Percentiles rank a stretch among this genome's conserved stretches.
Conservation (phyloP, 92 coral and sea anemone species). For the Palythoa heliodiscus region DNA sequence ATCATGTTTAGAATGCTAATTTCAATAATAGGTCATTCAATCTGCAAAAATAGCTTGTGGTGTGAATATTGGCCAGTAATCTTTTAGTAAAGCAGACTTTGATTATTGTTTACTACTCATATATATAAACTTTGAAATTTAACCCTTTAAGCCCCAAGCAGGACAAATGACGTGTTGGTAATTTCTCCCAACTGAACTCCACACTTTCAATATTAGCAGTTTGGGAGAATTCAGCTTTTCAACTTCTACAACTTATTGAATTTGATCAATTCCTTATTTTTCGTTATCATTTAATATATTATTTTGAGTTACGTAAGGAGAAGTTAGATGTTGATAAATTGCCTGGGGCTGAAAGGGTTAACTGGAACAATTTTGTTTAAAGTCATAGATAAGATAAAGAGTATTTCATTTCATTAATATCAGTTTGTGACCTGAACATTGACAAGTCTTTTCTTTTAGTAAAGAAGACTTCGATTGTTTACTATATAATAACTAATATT, state of each 20-base stretch:
- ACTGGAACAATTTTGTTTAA: background rate
- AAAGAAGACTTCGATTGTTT: background rate
- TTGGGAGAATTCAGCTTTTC: too few species aligned
- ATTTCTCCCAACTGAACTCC: too few species aligned
- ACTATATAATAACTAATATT: background rate
- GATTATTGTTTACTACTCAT: background rate
- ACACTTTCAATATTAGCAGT: too few species aligned
- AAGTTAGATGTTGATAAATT: too few species aligned
- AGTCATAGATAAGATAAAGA: background rate
- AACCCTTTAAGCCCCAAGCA: background rate
- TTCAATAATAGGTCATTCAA: background rate
- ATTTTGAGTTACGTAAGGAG: too few species aligned
- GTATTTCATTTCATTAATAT: background rate
- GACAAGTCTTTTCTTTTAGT: background rate
- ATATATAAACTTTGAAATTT: background rate
- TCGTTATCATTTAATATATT: too few species aligned
- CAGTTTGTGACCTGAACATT: slow-evolving; percentile 1
- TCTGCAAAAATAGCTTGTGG: slow-evolving; percentile 2
- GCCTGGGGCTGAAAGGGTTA: too few species aligned
- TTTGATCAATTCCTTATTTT: too few species aligned
- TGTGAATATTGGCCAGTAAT: slow-evolving; percentile 1
- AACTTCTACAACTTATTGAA: too few species aligned
- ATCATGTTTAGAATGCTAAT: slow-evolving; percentile 1
- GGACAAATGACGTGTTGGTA: too few species aligned
- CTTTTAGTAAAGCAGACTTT: background rate